Conservation (phyloP, 2,113 vertebrate species). For the Ailuropoda melanoleuca region DNA sequence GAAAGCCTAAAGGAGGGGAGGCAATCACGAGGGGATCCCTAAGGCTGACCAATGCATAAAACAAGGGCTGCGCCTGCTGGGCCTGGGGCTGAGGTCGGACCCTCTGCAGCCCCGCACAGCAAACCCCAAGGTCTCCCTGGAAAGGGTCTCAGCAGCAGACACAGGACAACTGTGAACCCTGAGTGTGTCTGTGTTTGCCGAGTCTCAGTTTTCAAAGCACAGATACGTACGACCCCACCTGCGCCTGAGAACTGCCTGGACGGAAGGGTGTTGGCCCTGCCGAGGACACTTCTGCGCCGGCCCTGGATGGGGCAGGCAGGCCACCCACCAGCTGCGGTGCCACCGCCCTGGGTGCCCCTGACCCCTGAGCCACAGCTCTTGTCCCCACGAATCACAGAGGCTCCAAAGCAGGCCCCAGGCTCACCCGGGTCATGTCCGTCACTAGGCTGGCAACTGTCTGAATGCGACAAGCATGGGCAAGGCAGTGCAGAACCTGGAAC, state of each 20-base stretch:
- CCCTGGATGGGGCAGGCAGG: not conserved
- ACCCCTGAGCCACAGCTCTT: rapidly evolving
- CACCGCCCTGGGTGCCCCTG: not conserved
- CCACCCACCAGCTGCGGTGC: not conserved
- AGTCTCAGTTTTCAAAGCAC: not conserved
- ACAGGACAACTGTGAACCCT: not conserved
- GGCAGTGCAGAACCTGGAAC: not conserved
- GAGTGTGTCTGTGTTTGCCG: not conserved
- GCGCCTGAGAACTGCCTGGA: not conserved
- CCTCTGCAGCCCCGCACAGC: not conserved
- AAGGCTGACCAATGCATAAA: not conserved
- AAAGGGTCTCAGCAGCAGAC: not conserved
- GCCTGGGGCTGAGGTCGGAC: not conserved
- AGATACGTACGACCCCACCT: rapidly evolving
- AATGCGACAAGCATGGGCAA: not conserved
- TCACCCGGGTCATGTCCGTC: not conserved
- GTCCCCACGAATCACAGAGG: not conserved
- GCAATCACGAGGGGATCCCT: not conserved
- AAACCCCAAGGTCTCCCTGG: not conserved
- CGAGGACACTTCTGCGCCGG: not conserved
- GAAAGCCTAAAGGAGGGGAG: not conserved
- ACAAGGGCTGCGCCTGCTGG: not conserved
- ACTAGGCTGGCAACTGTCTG: rapidly evolving
- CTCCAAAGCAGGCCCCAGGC: not conserved
- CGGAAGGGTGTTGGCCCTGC: not conserved